These are phyloP conservation scores for Peromyscus californicus DNA, from an alignment of 2,113 vertebrate species.

Conservation along the genomic window DNA sequence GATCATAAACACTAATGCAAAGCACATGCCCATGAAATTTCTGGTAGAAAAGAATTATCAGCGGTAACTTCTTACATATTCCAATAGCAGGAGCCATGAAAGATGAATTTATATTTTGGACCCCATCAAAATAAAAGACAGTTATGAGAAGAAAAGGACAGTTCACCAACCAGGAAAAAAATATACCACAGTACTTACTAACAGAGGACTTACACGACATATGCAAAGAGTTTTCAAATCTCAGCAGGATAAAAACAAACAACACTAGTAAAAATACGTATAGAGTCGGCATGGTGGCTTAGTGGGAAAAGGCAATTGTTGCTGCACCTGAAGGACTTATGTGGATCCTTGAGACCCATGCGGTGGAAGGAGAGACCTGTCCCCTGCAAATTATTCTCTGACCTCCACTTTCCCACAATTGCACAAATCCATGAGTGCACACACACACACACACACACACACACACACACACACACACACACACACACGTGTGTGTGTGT, in stretches of 20 bases:
- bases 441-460: not conserved
- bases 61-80: not conserved
- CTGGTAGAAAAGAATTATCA: not conserved
- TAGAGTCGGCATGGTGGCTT: not conserved
- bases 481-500: too few relatives aligned
- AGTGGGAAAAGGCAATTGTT: not conserved
- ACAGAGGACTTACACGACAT: not conserved
- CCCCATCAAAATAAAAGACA: not conserved
- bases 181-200: not conserved
- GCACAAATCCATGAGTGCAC: not conserved
- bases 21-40: not conserved
- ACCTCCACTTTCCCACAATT: not conserved
- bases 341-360: not conserved
- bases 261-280: not conserved
- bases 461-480: not conserved
- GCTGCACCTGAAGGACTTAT: not conserved
- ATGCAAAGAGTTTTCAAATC: not conserved
- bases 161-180: not conserved
- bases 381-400: not conserved
- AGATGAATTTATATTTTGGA: not conserved
- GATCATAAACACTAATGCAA: not conserved
- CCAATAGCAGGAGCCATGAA: not conserved
- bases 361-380: not conserved
- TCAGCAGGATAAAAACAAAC: not conserved
- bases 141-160: not conserved